phyloP scores from a whole-genome alignment of 2,797 vertebrate species.

The Gallinago solitaria region DNA sequence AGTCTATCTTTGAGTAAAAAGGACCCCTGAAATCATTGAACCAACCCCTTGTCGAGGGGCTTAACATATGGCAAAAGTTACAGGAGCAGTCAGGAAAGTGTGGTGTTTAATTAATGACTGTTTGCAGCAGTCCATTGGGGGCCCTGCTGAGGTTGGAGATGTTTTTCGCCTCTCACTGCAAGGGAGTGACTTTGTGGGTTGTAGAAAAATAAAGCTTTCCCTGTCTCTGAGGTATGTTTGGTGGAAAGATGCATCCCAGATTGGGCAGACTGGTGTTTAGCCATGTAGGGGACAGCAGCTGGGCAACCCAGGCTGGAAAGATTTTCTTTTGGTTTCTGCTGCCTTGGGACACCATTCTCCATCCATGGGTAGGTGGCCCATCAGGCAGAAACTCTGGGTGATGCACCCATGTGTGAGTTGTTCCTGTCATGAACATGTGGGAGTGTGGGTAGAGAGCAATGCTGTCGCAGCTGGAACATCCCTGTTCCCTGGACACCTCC shows the following conservation, averaged over 20 bases:
- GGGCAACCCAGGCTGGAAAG: neutral
- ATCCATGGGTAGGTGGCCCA: neutral
- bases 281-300: neutral
- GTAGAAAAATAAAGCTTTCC: neutral
- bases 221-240: neutral
- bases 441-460: fast-evolving
- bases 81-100: neutral
- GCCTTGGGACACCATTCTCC: neutral
- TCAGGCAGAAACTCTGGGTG: neutral
- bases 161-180: fast-evolving
- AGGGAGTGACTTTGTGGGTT: neutral
- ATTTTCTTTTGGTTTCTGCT: neutral
- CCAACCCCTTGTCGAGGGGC: neutral
- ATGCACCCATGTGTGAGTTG: fast-evolving
- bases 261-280: neutral
- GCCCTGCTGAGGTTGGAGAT: neutral
- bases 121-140: neutral
- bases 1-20: neutral
- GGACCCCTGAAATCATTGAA: neutral
- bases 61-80: conserved; percentile 5
- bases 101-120: neutral
- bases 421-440: neutral
- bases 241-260: neutral
- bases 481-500: neutral
- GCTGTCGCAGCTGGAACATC: neutral